These are phyloP conservation scores for Limulus polyphemus DNA, from an alignment of 2,888 invertebrate species.

Conservation along the genomic window DNA sequence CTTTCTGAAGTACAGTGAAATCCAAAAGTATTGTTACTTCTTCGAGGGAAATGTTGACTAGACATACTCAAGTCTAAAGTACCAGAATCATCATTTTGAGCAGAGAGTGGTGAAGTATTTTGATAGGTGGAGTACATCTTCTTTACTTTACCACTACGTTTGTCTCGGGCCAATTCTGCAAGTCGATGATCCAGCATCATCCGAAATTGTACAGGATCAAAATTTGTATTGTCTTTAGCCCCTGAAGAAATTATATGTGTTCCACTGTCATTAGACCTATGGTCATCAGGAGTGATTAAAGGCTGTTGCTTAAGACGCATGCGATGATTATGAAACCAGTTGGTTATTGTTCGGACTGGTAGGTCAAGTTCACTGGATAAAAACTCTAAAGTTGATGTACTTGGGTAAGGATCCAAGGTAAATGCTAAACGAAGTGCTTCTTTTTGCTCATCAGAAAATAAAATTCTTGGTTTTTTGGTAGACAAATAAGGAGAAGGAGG, in stretches of 20 bases:
- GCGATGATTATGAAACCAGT: slow-evolving; percentile 99
- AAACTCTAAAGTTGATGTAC: slow-evolving; percentile 89
- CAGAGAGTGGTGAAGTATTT: slow-evolving; percentile 6
- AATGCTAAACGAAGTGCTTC: slow-evolving; percentile 89
- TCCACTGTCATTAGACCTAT: slow-evolving; percentile 7
- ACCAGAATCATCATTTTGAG: slow-evolving; percentile 26
- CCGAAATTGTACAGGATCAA: slow-evolving; percentile 84
- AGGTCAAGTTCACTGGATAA: slow-evolving; percentile 80
- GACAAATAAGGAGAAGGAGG: slow-evolving; percentile 45
- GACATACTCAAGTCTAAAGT: slow-evolving; percentile 57
- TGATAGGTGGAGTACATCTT: too few species aligned
- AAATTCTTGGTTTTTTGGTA: slow-evolving; percentile 74
- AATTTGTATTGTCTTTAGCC: slow-evolving; percentile 34
- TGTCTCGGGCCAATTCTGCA: slow-evolving; percentile 44
- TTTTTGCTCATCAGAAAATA: slow-evolving; percentile 97
- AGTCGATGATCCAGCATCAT: slow-evolving; percentile 75
- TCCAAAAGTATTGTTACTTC: background rate
- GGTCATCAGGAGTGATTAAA: slow-evolving; percentile 15
- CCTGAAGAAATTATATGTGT: slow-evolving; percentile 7
- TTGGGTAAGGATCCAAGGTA: slow-evolving; percentile 91
- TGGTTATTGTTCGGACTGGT: slow-evolving; percentile 90
- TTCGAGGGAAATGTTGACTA: slow-evolving; percentile 22
- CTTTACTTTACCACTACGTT: slow-evolving; percentile 2
- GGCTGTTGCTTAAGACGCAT: slow-evolving; percentile 86
- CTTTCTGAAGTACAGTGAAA: too few species aligned